Conservation (phyloP, 2,888 invertebrate genomes). For the Agrochola macilenta region DNA sequence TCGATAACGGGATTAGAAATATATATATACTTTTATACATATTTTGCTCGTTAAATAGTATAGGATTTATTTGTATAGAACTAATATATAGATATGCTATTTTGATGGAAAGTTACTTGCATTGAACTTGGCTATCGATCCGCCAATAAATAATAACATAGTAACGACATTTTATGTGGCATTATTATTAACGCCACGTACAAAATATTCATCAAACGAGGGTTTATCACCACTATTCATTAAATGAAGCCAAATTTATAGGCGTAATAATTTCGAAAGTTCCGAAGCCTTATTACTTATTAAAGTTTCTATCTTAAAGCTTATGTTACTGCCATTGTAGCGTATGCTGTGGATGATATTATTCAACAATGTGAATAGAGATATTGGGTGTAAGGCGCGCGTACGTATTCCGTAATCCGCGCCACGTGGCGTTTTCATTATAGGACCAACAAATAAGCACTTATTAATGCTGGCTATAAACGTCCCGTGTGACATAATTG, state of each 20-base stretch:
- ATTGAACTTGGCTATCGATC: conserved; percentile 27
- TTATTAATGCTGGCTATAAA: conserved; percentile 83
- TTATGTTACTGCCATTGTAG: conserved; percentile 61
- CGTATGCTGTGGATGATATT: conserved; percentile 61
- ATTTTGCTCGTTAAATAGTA: too few relatives aligned
- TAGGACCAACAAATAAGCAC: conserved; percentile 85
- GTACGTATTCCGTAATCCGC: conserved; percentile 80
- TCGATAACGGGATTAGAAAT: too few relatives aligned
- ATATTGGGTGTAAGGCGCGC: conserved; percentile 74
- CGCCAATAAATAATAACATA: conserved; percentile 1
- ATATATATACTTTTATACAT: too few relatives aligned
- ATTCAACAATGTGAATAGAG: conserved; percentile 73
- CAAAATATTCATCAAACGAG: conserved; percentile 74
- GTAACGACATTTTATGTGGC: conserved; percentile 21
- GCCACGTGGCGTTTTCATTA: conserved; percentile 88
- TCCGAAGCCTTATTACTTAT: conserved; percentile 81
- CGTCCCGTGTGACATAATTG: conserved; percentile 81
- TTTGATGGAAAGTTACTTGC: background rate
- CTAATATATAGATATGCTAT: background rate
- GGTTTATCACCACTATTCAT: conserved; percentile 79
- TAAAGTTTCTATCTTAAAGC: conserved; percentile 77
- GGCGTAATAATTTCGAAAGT: conserved; percentile 80
- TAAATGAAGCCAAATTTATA: conserved; percentile 81
- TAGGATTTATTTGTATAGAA: too few relatives aligned
- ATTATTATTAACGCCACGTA: conserved; percentile 66